phyloP scores from a whole-genome alignment of 2,888 invertebrate species.

The Apamea sordens region DNA sequence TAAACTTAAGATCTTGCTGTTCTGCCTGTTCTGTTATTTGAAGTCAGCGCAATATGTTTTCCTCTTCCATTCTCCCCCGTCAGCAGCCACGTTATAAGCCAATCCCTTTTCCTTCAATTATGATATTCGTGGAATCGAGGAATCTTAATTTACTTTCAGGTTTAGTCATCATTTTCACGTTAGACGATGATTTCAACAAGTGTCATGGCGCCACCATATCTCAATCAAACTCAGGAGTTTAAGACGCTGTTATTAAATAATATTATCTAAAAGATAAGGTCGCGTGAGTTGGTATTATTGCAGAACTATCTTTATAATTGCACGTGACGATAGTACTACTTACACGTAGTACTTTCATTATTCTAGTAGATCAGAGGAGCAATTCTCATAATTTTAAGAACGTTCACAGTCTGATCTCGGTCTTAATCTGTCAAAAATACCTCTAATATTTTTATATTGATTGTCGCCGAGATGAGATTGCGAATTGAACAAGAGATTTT shows the following conservation, averaged over 20 bases:
- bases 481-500: too few species aligned
- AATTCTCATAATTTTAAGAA: not conserved
- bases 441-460: not conserved
- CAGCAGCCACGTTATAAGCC: not conserved
- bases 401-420: not conserved
- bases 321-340: too few species aligned
- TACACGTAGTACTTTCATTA: not conserved
- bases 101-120: not conserved
- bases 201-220: conserved; percentile 34
- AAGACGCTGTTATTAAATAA: conserved; percentile 21
- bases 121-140: not conserved
- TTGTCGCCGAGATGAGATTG: too few species aligned
- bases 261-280: conserved; percentile 41
- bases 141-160: not conserved
- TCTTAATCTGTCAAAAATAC: not conserved
- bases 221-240: not conserved
- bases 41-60: too few species aligned
- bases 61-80: not conserved
- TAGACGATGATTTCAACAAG: not conserved
- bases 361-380: not conserved
- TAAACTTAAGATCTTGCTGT: not conserved
- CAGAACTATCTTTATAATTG: not conserved
- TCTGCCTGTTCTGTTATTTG: not conserved
- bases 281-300: conserved; percentile 12
- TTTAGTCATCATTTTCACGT: not conserved